These are phyloP conservation scores for Petroica traversi DNA, from an alignment of 2,113 vertebrate genomes.

Conservation along the genomic window DNA sequence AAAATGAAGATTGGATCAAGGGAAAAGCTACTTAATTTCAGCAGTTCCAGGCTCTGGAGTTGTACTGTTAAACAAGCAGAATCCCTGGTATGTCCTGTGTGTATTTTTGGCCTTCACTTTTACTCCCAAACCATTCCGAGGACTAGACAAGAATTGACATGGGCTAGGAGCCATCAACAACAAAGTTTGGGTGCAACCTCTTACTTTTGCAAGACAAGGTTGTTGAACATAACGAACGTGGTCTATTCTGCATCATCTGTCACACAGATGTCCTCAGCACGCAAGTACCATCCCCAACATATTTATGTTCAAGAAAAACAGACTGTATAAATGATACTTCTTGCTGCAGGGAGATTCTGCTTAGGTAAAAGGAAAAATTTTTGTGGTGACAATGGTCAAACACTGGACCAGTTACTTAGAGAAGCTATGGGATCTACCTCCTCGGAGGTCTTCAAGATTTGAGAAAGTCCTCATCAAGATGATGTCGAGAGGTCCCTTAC, in stretches of 20 bases:
- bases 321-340: not conserved
- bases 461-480: not conserved
- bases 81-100: not conserved
- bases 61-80: not conserved
- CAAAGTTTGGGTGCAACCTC: not conserved
- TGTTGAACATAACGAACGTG: not conserved
- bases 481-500: not conserved
- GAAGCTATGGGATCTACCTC: not conserved
- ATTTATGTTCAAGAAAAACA: not conserved
- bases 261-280: not conserved
- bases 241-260: not conserved
- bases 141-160: not conserved
- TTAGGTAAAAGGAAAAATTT: not conserved
- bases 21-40: not conserved
- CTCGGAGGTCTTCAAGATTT: not conserved
- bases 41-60: not conserved
- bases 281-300: not conserved
- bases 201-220: not conserved
- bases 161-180: not conserved
- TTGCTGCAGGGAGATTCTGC: not conserved
- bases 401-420: not conserved
- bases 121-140: not conserved
- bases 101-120: not conserved
- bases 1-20: not conserved
- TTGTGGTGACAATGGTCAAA: not conserved